Evolutionary conservation across 2,888 invertebrate species (phyloP), one percentile per base, ranked within the genome.

Genomic region (Nycteola revayana): DNA sequence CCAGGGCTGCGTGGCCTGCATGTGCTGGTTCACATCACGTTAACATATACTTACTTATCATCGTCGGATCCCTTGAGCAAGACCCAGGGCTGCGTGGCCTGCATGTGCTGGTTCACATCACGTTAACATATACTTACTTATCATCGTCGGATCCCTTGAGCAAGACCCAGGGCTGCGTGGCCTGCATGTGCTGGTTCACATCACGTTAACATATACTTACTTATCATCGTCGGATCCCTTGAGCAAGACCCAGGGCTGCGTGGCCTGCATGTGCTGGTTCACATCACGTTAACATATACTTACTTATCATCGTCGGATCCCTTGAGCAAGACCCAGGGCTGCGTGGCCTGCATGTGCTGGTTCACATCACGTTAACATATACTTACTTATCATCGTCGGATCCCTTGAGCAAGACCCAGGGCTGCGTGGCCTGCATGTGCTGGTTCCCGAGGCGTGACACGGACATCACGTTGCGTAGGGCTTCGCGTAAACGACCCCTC

Each of bases 81-180:
- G 4, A 96, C 95, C 99, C 99, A 99, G 0, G 99, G 99, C 71
- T 98, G 94, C 50, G 94, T 94, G 1, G 91, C 85, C 85, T 99
- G 99, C 94, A 99, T 97, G 75, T 96, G 98, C 66, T 97, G 97
- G 89, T 99, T 99, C 3, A n/a, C n/a, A n/a, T n/a, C n/a, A n/a
- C n/a, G n/a, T n/a, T n/a, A n/a, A n/a, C n/a, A n/a, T n/a, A n/a
- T 9, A 73, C 89, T 82, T 69, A 95, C 95, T 93, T 93, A 54
- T 97, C 94, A 31, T 92, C 91, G 1, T 91, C 92, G 1, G 81
- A 90, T 14, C 96, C 96, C 75, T 99, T 99, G 4, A 97, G 90
- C 53, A 96, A 89, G 4, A 96, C 95, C 99, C 99, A 99, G 0
- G 99, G 99, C 71, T 98, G 94, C 50, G 94, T 94, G 1, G 91